Evolutionary conservation across 1,140 invertebrate genomes (phyloP), one percentile per base, ranked within the genome.

Genomic region (Trialeurodes vaporariorum): DNA sequence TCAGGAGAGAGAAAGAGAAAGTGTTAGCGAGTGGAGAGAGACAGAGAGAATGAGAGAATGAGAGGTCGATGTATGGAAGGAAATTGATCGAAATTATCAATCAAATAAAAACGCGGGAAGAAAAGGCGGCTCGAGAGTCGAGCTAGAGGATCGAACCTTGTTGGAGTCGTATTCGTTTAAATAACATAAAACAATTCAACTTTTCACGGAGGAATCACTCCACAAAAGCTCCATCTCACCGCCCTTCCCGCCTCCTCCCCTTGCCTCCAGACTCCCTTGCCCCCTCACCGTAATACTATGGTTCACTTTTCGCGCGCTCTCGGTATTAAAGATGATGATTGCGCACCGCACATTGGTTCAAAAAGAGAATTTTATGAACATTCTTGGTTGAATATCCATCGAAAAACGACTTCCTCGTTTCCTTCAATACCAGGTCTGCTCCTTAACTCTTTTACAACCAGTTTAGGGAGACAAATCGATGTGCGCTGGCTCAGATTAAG

Each of bases 141-240:
- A 49, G 34, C 34, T 49, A 17, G 5, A 5, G 34, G 17, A 17
- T 49, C 34, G 34, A 49, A 49, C n/a, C n/a, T n/a, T n/a, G n/a
- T n/a, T n/a, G n/a, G n/a, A n/a, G n/a, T n/a, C n/a, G n/a, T 49
- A 49, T 49, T 49, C 34, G 34, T 49, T 49, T 49, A 49, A 49
- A 49, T 49, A 49, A 49, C 34, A 17, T 17, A 5, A 5, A 49
- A 49, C 34, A 49, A 49, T 49, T 49, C 34, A 49, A 49, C 34
- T 49, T 49, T 49, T 17, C 5, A 49, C 34, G 5, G 34, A 49
- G 34, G 34, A 49, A 17, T 49, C 34, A 17, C 5, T 49, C 34
- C 5, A 49, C 34, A 17, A 49, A 9, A 17, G 34, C 34, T 5
- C 5, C 34, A 17, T 49, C 5, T 17, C 34, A 5, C 17, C 34